A percentile compares a stretch with the other conserved stretches of the same genome.
Conservation (phyloP, 53 echinoderm and acorn worm genomes). For the Henricia sp. region DNA sequence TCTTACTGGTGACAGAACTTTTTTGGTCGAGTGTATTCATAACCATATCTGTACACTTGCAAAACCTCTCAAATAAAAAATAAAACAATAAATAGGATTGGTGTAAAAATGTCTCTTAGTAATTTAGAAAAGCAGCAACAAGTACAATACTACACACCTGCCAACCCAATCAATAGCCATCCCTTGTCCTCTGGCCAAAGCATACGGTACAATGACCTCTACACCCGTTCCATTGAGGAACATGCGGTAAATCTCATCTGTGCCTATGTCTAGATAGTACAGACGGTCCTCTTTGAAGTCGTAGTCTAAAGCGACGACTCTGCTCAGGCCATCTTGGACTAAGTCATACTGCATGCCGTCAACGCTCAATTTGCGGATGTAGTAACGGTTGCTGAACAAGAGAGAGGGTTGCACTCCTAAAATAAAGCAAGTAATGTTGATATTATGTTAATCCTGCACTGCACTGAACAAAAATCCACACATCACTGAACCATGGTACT, state of each 20-base stretch:
- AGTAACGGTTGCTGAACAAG: slow-evolving; percentile 91
- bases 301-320: slow-evolving; percentile 73
- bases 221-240: slow-evolving; percentile 69
- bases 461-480: background rate
- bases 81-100: too few relatives aligned
- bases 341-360: slow-evolving; percentile 78
- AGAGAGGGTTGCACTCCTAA: slow-evolving; percentile 76
- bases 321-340: slow-evolving; percentile 66
- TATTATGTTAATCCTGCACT: too few relatives aligned
- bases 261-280: slow-evolving; percentile 69
- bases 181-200: slow-evolving; percentile 74
- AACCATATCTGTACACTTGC: too few relatives aligned
- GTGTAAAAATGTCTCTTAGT: background rate
- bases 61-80: too few relatives aligned
- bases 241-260: slow-evolving; percentile 58
- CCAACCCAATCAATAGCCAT: slow-evolving; percentile 94
- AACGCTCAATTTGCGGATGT: slow-evolving; percentile 75
- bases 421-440: background rate
- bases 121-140: background rate
- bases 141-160: too few relatives aligned
- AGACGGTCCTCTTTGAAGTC: slow-evolving; percentile 72
- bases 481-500: background rate
- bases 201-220: slow-evolving; percentile 70
- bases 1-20: too few relatives aligned
- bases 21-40: too few relatives aligned